Evolutionary conservation across 2,888 invertebrate genomes (phyloP).

Genomic region (Cryptus viduatorius): DNA sequence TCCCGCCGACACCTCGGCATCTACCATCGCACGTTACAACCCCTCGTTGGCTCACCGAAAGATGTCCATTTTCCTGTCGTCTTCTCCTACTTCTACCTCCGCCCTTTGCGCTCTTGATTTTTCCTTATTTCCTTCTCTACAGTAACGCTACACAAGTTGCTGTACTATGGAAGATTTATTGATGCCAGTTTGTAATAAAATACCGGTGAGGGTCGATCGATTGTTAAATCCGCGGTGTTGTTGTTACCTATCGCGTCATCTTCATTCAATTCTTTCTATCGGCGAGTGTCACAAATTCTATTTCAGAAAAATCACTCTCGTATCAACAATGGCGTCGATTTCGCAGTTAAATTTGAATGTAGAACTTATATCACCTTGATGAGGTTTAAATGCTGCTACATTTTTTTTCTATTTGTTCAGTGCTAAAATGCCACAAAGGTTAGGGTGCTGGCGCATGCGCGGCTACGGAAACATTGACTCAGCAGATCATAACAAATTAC

Average conservation of each 20-base stretch:
- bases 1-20: constrained; percentile 39
- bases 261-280: constrained; percentile 21
- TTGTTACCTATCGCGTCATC: constrained; percentile 10
- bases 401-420: too few species aligned
- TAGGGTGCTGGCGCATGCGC: neutral
- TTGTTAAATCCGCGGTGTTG: neutral
- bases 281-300: neutral
- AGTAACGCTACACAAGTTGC: constrained; percentile 36
- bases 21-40: constrained; percentile 10
- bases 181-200: constrained; percentile 71
- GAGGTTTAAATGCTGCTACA: too few species aligned
- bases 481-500: neutral
- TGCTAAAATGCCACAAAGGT: too few species aligned
- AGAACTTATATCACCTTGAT: too few species aligned
- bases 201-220: constrained; percentile 50
- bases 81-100: constrained; percentile 27
- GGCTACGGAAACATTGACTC: neutral
- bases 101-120: constrained; percentile 22
- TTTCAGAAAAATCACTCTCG: neutral
- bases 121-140: constrained; percentile 33
- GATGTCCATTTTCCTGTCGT: constrained; percentile 73
- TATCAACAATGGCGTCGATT: too few species aligned
- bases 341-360: too few species aligned
- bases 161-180: constrained; percentile 65
- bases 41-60: constrained; percentile 55